Percentiles rank a stretch among this genome's conserved stretches.
phyloP scores from a whole-genome alignment of 2,113 vertebrate genomes.

The Lathamus discolor region DNA sequence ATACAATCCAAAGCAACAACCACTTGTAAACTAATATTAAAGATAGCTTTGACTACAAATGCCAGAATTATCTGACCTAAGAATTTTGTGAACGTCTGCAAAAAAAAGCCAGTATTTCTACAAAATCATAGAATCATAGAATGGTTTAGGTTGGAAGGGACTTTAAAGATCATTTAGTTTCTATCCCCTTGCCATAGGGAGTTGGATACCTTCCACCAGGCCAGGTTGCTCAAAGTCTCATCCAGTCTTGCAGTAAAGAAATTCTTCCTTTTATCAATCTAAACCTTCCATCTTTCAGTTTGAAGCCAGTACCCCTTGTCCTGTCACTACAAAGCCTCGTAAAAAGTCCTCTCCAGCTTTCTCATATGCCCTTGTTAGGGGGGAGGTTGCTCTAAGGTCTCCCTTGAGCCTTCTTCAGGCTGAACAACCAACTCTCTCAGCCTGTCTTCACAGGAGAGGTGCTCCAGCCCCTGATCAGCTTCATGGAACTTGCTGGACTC shows the following conservation, averaged over 20 bases:
- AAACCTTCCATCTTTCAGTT: not conserved
- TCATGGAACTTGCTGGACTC: not conserved
- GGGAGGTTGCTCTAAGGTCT: not conserved
- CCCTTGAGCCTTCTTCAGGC: not conserved
- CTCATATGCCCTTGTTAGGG: not conserved
- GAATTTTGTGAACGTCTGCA: not conserved
- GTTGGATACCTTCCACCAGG: not conserved
- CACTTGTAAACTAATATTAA: not conserved
- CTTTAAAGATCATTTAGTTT: not conserved
- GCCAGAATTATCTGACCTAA: not conserved
- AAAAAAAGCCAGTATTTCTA: not conserved
- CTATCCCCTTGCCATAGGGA: not conserved
- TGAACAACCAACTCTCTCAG: not conserved
- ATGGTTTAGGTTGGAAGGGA: not conserved
- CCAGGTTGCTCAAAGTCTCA: not conserved
- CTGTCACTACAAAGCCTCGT: not conserved
- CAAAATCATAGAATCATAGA: not conserved
- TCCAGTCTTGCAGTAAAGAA: not conserved
- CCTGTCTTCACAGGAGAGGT: not conserved
- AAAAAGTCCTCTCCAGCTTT: not conserved
- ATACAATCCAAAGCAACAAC: not conserved
- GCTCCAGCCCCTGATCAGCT: not conserved
- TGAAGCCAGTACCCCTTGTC: not conserved
- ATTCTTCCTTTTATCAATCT: not conserved
- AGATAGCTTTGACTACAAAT: not conserved